Conservation (phyloP, 2,113 vertebrate genomes). For the Circaetus gallicus region DNA sequence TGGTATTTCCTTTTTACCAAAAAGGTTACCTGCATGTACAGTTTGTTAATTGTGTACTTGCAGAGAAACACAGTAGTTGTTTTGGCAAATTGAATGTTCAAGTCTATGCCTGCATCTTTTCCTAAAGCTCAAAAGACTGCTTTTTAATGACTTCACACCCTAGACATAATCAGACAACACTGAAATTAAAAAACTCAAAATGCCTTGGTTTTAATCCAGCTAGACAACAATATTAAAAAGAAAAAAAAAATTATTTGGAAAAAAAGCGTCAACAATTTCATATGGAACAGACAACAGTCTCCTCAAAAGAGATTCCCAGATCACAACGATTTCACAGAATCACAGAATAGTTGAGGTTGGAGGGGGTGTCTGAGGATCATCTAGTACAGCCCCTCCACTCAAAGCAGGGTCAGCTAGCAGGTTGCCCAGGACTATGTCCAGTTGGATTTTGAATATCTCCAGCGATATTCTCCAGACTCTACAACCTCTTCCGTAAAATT, state of each 20-base stretch:
- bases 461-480: neutral
- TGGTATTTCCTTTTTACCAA: neutral
- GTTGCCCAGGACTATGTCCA: neutral
- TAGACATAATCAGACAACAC: neutral
- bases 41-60: neutral
- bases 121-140: neutral
- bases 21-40: neutral
- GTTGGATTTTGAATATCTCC: neutral
- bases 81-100: neutral
- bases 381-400: neutral
- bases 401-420: neutral
- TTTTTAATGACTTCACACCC: neutral
- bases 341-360: neutral
- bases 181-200: neutral
- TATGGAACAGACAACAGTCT: neutral
- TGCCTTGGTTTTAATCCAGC: neutral
- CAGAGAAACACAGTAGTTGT: neutral
- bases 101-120: neutral
- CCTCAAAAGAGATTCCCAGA: neutral
- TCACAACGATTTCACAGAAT: neutral
- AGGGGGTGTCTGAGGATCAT: neutral
- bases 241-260: neutral
- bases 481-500: neutral
- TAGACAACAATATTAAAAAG: neutral
- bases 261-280: neutral